Base-by-base conservation (phyloP, 1,140 invertebrate genomes). In the Halesus radiatus region DNA sequence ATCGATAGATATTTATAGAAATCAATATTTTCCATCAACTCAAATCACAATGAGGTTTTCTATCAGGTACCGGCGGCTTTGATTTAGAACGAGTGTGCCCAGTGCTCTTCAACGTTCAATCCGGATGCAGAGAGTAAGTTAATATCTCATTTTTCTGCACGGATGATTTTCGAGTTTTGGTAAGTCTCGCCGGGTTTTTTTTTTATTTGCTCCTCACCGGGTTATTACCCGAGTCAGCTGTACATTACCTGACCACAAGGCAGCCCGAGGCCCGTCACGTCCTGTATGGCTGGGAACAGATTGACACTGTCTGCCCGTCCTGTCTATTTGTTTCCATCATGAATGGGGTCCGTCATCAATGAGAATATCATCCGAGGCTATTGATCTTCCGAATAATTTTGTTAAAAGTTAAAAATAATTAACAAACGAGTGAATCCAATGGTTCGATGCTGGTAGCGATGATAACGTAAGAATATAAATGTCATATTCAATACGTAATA, bases 141-240 rank as follows among this genome's bases (percentile, higher is more conserved):
- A 77, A 80, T 80, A 80, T 77, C 79, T 62, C 74, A 80, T 80
- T 80, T 80, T 80, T 80, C 79, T 80, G 79, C 79, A 80, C 79
- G 79, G 72, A 56, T 76, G 79, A 29, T 29, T 73, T 77, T 77
- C 26, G 50, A 77, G 66, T 77, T 80, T 75, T 45, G 79, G 72
- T 54, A 64, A 80, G 75, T 80, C 23, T 58, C 32, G 68, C 72
- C 45, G 50, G 22, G 3, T 53, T 26, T 56, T 80, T 56, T 80
- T 79, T 77, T 77, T 76, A 29, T 29, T 53, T 56, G 62, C 68
- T 76, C 26, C 70, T 75, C 62, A 45, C 32, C 75, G 22, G 72
- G 79, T 54, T 66, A 79, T 80, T 76, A 77, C 54, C 64, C 76
- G 79, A 80, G 68, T 68, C 74, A 72, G 64, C 54, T 76, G 79